A percentile compares a stretch with the other conserved stretches of the same genome.
These are phyloP conservation scores for Taxidea taxus DNA, from an alignment of 2,113 vertebrate genomes.

Conservation along the genomic window DNA sequence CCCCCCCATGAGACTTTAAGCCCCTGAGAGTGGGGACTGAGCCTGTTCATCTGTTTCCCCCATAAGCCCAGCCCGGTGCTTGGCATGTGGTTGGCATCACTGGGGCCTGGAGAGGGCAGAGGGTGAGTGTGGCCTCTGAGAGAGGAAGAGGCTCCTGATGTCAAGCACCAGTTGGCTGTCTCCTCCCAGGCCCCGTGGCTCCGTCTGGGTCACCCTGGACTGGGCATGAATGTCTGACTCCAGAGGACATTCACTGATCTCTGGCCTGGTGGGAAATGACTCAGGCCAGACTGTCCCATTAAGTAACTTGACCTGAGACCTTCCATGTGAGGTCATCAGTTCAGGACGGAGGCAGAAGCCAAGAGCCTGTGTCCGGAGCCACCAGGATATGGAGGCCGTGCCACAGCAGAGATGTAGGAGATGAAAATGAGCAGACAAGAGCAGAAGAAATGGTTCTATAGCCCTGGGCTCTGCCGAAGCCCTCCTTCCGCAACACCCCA, in stretches of 20 bases:
- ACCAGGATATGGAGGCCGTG: too few relatives aligned
- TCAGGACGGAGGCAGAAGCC: background rate
- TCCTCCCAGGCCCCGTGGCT: background rate
- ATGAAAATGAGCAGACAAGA: background rate
- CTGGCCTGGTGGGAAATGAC: background rate
- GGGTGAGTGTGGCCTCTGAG: background rate
- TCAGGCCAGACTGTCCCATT: background rate
- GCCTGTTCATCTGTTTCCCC: background rate
- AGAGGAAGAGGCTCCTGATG: background rate
- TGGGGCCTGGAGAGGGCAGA: background rate
- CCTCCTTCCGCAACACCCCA: background rate
- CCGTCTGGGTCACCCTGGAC: background rate
- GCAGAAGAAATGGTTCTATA: rapidly evolving
- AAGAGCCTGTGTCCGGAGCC: background rate
- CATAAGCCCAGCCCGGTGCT: background rate
- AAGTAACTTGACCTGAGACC: background rate
- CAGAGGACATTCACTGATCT: background rate
- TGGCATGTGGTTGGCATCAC: background rate
- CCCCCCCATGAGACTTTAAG: background rate
- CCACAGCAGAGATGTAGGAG: rapidly evolving
- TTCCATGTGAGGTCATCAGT: background rate
- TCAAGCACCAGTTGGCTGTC: background rate
- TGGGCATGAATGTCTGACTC: background rate
- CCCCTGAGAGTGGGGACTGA: background rate
- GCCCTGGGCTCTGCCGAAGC: background rate